Base-by-base conservation (phyloP, 2,113 vertebrate species). In the Beaufortia kweichowensis region DNA sequence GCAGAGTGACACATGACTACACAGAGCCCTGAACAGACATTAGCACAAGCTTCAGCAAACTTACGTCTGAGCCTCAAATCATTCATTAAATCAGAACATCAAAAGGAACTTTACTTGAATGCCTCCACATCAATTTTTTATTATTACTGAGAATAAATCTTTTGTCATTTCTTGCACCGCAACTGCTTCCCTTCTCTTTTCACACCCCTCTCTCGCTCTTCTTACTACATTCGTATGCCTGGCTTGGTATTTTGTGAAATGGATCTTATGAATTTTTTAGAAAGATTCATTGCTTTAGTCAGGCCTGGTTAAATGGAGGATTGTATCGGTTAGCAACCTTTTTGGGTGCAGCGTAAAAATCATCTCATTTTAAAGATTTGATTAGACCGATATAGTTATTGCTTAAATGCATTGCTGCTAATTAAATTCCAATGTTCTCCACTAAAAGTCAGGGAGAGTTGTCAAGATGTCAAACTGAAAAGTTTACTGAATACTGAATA, bases 1-100 rank as follows among this genome's bases (percentile, higher is more conserved):
- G 85, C 87, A 92, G 90, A 92, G 87, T 95, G 95, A 96, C 95
- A 94, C 92, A 91, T 96, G 93, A 91, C 91, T 93, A 89, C 91
- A 88, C 85, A 86, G 89, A 89, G 75, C 71, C 90, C 91, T 92
- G 91, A 91, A 92, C 85, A 92, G 88, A 87, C 92, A 94, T 97
- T 97, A 96, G 93, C 29, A 79, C 78, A 96, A 91, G 95, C 95
- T 95, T 94, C 94, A 95, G 86, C 90, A 92, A 84, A 69, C 82
- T 72, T 86, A 91, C 91, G 90, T 88, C 87, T 92, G 89, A 85
- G 76, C 80, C 90, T 91, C 92, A 95, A 94, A 94, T 92, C 93
- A 95, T 95, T 98, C 95, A 96, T 98, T 98, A 98, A 98, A 98
- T 98, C 96, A 98, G 94, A 96, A 98, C 96, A 99, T 90, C 96